These are phyloP conservation scores for Tinamus major DNA, from an alignment of 2,797 vertebrate genomes.

Conservation along the genomic window DNA sequence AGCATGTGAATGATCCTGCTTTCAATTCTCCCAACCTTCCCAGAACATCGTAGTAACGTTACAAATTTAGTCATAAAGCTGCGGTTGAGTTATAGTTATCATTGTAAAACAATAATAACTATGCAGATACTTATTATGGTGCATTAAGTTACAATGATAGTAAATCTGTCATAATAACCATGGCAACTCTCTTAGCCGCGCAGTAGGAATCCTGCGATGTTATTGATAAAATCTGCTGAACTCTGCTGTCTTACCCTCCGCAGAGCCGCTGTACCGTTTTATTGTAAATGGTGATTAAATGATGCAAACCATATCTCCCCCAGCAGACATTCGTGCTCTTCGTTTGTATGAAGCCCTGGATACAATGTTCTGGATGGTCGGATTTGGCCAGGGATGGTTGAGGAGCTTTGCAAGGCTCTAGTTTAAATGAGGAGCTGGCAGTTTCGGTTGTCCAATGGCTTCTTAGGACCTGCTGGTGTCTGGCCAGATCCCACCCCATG, in stretches of 20 bases:
- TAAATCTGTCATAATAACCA: constrained; percentile 68
- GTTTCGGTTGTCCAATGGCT: fast-evolving
- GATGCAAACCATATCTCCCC: constrained; percentile 70
- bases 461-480: not conserved
- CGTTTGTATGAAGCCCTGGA: not conserved
- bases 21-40: constrained; percentile 25
- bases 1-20: constrained; percentile 47
- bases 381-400: not conserved
- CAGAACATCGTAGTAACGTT: constrained; percentile 52
- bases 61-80: constrained; percentile 69
- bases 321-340: constrained; percentile 50
- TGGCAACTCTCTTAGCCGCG: constrained; percentile 59
- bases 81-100: constrained; percentile 65
- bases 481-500: not conserved
- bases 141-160: constrained; percentile 60
- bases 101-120: constrained; percentile 74
- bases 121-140: constrained; percentile 67
- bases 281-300: constrained; percentile 65
- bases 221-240: constrained; percentile 73
- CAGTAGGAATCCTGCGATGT: constrained; percentile 31
- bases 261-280: constrained; percentile 53
- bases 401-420: not conserved
- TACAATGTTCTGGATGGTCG: not conserved
- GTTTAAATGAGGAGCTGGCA: fast-evolving
- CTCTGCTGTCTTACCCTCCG: constrained; percentile 54